phyloP scores from a whole-genome alignment of 2,797 vertebrate species.

The Acridotheres tristis region DNA sequence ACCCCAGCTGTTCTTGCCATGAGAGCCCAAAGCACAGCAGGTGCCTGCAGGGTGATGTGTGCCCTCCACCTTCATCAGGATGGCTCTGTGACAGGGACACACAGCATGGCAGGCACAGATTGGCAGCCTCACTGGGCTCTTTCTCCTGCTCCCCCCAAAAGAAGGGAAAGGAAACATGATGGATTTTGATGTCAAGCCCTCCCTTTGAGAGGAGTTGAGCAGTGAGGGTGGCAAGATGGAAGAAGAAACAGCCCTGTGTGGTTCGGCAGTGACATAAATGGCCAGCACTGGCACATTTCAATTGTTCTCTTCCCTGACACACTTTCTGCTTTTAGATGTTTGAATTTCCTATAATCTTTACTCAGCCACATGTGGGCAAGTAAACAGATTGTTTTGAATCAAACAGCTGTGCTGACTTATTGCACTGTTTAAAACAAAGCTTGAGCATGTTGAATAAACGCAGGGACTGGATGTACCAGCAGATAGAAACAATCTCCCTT shows the following conservation, averaged over 20 bases:
- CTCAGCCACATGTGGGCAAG: not conserved
- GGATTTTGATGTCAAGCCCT: not conserved
- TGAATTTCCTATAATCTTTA: not conserved
- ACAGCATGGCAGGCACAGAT: not conserved
- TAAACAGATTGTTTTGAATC: conserved; percentile 19
- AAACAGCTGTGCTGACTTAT: conserved; percentile 28
- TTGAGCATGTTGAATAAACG: not conserved
- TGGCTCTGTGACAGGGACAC: not conserved
- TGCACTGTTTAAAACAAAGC: not conserved
- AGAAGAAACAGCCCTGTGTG: not conserved
- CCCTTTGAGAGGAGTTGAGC: not conserved
- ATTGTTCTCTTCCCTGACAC: not conserved
- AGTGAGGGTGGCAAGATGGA: not conserved
- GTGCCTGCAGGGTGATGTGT: rapidly evolving
- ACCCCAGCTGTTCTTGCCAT: not conserved
- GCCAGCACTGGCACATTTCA: not conserved
- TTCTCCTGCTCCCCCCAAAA: not conserved
- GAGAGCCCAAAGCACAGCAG: not conserved
- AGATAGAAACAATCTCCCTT: not conserved
- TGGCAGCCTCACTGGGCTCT: not conserved
- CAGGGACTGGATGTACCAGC: not conserved
- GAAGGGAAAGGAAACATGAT: not conserved
- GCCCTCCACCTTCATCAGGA: not conserved
- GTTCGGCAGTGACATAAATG: not conserved
- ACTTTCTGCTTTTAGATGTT: not conserved